Base-by-base conservation (phyloP, 2,888 invertebrate species). In the Iphiclides podalirius region DNA sequence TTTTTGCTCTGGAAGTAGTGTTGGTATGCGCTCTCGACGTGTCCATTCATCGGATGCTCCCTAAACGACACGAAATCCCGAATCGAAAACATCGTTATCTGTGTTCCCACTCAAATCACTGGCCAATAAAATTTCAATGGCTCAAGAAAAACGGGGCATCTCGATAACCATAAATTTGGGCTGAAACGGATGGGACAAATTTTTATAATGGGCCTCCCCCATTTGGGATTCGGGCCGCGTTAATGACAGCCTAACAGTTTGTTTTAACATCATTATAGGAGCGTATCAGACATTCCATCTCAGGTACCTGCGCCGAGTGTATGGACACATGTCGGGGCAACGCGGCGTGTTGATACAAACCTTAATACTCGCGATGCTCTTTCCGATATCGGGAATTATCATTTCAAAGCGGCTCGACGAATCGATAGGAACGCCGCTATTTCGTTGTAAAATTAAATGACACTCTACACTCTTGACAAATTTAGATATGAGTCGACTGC, bases 211-310 rank as follows among this genome's bases (percentile, higher is more conserved):
- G 84, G 71, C 72, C 79, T 79, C 76, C 78, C 79, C 84, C 83
- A 86, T 85, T 85, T 83, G 79, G 77, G 66, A 63, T 69, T 71
- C 67, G 77, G 75, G 81, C 79, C 72, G 81, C 82, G 82, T 82
- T 88, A 87, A 86, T 87, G 87, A 85, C 80, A 82, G 79, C 66
- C 81, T 86, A 87, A 85, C 84, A 86, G 86, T 87, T 87, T 88
- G 87, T 87, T 86, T 87, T 82, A 87, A 86, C 88, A 86, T 88
- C 87, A 87, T 88, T 86, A 88, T 86, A 85, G 82, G 70, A 76
- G 75, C 81, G 79, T 88, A 87, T 88, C 87, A 70, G 70, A 66
- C 78, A 87, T 88, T 83, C 87, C 85, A 87, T 82, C 84, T 74
- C 73, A 70, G 75, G 63, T 82, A 79, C 77, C 79, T 79, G 76